Base-by-base conservation (phyloP, 2,113 vertebrate genomes). In the Microtus montanus region DNA sequence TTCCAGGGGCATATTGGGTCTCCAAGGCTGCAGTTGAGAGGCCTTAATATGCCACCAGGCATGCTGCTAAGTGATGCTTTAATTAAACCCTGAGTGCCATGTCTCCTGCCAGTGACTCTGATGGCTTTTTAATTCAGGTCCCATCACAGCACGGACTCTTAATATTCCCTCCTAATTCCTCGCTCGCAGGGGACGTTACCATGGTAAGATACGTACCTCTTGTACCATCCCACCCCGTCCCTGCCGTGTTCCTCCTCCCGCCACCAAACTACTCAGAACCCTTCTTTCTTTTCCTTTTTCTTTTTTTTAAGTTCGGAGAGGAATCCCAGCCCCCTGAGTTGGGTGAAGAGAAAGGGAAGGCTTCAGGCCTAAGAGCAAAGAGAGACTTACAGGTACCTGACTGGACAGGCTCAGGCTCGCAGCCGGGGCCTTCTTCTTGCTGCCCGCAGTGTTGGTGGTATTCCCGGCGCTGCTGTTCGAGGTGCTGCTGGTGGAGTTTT, bases 381-480 rank as follows among this genome's bases (percentile, higher is more conserved):
- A 80, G 99, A 99, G 99, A 99, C 99, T 99, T 99, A 99, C 99
- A 99, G 99, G 99, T 99, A 99, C 99, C 99, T 99, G 99, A 99
- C 99, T 99, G 99, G 99, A 99, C 99, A 99, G 99, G 98, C 98
- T 99, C 98, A 99, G 99, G 99, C 98, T 99, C 93, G 99, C 99
- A 58, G 99, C 99, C 0, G 99, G 98, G 73, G 99, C 99, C 98
- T 99, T 99, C 96, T 99, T 99, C 99, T 99, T 99, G 98, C 99
- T 98, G 89, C 98, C 98, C 1, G 98, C 96, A 63, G 98, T 99
- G 89, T 99, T 99, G 87, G 99, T 95, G 0, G 97, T 98, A 98
- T 99, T 99, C 84, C 99, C 99, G 20, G 98, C 99, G 90, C 99
- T 99, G 98, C 99, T 99, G 98, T 99, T 99, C 97, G 99, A 99